Percentiles rank a stretch among this genome's conserved stretches.
phyloP scores from a whole-genome alignment of 2,888 invertebrate species.

The Miltochrista miniata region DNA sequence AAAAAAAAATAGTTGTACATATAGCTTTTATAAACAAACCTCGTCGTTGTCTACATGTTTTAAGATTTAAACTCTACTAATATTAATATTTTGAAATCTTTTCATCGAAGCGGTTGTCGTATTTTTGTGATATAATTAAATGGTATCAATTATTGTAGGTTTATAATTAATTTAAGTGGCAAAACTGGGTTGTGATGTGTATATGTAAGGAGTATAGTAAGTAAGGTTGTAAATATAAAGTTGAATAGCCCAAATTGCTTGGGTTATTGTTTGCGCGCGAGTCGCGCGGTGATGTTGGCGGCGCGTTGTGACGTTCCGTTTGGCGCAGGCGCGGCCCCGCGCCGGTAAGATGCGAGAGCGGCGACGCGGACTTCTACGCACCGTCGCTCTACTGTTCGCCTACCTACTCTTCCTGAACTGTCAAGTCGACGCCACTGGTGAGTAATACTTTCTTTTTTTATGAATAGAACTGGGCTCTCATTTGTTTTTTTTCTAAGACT shows the following conservation, averaged over 20 bases:
- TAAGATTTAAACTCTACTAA: constrained; percentile 18
- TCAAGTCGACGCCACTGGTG: constrained; percentile 75
- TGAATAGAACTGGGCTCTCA: constrained; percentile 41
- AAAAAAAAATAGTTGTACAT: constrained; percentile 49
- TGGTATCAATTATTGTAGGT: constrained; percentile 46
- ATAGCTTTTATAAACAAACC: constrained; percentile 44
- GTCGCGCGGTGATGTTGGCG: constrained; percentile 69
- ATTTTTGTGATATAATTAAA: constrained; percentile 76
- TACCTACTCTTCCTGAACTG: constrained; percentile 73
- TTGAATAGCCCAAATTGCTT: constrained; percentile 29
- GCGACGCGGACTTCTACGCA: constrained; percentile 75
- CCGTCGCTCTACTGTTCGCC: constrained; percentile 74
- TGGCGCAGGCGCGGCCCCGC: constrained; percentile 81
- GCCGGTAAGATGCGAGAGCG: constrained; percentile 82
- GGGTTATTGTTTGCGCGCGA: constrained; percentile 53
- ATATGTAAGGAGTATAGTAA: constrained; percentile 73
- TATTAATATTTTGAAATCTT: constrained; percentile 63
- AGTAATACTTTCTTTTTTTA: constrained; percentile 49
- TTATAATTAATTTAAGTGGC: constrained; percentile 69
- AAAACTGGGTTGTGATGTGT: constrained; percentile 84
- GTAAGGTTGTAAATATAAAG: constrained; percentile 50
- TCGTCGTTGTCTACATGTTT: constrained; percentile 72
- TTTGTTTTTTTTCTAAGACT: constrained; percentile 40
- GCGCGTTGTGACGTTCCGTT: constrained; percentile 70
- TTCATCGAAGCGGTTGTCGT: constrained; percentile 84